Conservation (phyloP, 2,888 invertebrate species). For the Folsomia manolachei region DNA sequence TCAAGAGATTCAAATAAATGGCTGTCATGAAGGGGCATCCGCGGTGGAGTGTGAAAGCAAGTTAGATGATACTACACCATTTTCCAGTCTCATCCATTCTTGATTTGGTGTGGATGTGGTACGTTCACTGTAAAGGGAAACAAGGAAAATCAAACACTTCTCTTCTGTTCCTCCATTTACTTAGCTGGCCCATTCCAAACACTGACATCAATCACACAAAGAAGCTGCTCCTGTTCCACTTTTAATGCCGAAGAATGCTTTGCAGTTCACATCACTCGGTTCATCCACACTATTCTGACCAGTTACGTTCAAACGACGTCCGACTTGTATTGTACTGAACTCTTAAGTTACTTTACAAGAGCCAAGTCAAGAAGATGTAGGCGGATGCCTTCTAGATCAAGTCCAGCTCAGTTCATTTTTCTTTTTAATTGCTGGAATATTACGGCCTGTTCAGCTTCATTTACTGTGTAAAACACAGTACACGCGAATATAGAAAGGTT, state of each 20-base stretch:
- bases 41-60: neutral
- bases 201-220: constrained; percentile 15
- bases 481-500: no score
- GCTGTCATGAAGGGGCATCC: neutral
- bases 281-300: neutral
- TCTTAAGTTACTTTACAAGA: neutral
- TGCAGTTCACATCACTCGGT: neutral
- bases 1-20: neutral
- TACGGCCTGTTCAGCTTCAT: no score
- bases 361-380: no score
- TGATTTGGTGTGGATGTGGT: neutral
- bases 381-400: no score
- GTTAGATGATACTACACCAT: no score
- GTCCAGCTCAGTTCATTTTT: no score
- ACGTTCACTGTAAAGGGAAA: neutral
- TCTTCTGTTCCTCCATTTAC: constrained; percentile 15
- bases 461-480: no score
- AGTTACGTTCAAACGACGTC: neutral
- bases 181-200: constrained; percentile 15
- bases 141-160: constrained; percentile 17
- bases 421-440: no score
- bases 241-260: neutral
- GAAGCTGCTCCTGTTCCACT: neutral
- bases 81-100: no score
- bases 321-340: neutral